Evolutionary conservation across 1,140 invertebrate genomes (phyloP).

Genomic region (Drosophila tsacasi): DNA sequence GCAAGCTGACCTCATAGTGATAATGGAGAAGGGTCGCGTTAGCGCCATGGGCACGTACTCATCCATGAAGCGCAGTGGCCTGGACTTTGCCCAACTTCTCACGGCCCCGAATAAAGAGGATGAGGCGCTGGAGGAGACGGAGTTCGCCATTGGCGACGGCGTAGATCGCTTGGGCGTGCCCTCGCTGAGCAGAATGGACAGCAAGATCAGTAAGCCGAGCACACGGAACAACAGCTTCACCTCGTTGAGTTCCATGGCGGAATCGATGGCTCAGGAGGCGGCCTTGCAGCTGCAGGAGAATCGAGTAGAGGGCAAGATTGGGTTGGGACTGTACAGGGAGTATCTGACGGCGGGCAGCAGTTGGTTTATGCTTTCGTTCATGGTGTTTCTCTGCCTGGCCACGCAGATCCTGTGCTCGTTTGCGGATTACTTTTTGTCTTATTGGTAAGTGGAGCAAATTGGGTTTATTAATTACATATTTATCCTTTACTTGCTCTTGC

Average conservation of each 20-base stretch:
- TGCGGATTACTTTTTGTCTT: constrained; percentile 59
- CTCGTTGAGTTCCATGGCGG: constrained; percentile 59
- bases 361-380: constrained; percentile 53
- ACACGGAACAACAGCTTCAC: constrained; percentile 61
- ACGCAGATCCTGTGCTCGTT: constrained; percentile 61
- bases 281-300: constrained; percentile 47
- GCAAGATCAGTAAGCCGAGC: constrained; percentile 36
- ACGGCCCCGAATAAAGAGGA: constrained; percentile 57
- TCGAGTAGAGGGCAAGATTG: constrained; percentile 64
- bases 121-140: constrained; percentile 35
- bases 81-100: constrained; percentile 87
- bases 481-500: neutral
- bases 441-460: constrained; percentile 40
- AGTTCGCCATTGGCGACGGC: constrained; percentile 45
- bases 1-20: constrained; percentile 89
- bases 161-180: constrained; percentile 52
- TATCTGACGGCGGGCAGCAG: constrained; percentile 64
- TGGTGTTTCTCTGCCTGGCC: constrained; percentile 63
- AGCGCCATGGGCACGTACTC: constrained; percentile 89
- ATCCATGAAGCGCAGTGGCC: constrained; percentile 87
- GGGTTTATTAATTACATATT: neutral
- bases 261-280: constrained; percentile 55
- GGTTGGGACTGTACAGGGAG: constrained; percentile 60
- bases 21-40: constrained; percentile 89
- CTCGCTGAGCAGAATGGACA: constrained; percentile 55